These are phyloP conservation scores for Cossypha heuglini DNA, from an alignment of 2,797 vertebrate species.

Conservation along the genomic window DNA sequence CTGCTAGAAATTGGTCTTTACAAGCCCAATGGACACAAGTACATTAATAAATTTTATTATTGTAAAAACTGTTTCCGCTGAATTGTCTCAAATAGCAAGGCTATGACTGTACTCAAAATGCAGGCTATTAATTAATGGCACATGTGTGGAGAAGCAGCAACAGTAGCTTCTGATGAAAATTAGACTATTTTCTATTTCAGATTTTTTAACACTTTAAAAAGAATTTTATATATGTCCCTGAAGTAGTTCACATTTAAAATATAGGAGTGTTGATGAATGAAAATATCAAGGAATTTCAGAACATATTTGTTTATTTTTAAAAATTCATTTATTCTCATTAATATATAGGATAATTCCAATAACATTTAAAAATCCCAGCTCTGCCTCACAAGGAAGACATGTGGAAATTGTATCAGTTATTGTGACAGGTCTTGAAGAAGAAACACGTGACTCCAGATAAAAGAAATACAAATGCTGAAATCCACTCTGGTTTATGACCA, in stretches of 20 bases:
- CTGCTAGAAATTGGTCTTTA: constrained; percentile 37
- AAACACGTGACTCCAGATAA: constrained; percentile 9
- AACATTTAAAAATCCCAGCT: not conserved
- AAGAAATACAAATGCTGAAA: constrained; percentile 37
- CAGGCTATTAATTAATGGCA: not conserved
- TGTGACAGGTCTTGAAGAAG: constrained; percentile 41
- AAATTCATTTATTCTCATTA: not conserved
- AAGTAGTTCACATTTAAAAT: not conserved
- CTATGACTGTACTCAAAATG: not conserved
- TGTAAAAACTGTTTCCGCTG: not conserved
- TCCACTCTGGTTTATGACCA: not conserved
- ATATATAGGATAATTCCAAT: not conserved
- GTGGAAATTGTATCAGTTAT: not conserved
- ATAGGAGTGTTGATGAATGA: not conserved
- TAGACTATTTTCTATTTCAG: not conserved
- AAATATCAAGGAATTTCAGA: not conserved
- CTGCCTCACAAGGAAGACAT: not conserved
- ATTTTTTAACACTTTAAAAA: not conserved
- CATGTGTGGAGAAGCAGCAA: not conserved
- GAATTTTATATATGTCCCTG: not conserved
- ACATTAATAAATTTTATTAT: constrained; percentile 16
- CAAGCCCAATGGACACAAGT: constrained; percentile 23
- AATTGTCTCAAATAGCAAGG: not conserved
- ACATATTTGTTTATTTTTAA: not conserved
- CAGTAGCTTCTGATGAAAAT: not conserved